Evolutionary conservation across 2,113 vertebrate species (phyloP).

Genomic region (Arvicanthis niloticus): DNA sequence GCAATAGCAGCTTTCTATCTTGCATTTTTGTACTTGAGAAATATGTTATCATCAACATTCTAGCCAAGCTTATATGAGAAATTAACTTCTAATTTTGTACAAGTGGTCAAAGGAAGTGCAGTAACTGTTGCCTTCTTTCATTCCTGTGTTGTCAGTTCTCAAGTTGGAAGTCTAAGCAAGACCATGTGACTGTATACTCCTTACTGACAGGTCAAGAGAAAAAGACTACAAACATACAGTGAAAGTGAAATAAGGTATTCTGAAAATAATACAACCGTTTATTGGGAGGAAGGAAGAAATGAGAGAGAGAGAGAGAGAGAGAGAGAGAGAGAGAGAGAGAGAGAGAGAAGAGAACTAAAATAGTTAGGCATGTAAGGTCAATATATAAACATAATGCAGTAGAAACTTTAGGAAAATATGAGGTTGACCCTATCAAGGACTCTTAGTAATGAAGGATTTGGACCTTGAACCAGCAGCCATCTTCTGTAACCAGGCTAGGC

Average conservation of each 20-base stretch:
- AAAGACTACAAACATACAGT: neutral
- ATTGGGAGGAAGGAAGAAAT: neutral
- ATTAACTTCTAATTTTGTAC: neutral
- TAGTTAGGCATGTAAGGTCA: neutral
- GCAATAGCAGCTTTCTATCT: rapidly evolving
- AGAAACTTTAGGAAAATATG: neutral
- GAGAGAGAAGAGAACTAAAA: neutral
- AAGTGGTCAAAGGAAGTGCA: neutral
- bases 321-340: neutral
- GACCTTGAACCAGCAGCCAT: neutral
- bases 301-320: too few species aligned
- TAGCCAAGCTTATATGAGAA: neutral
- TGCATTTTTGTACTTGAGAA: neutral
- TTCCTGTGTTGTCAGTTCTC: neutral
- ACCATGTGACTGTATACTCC: neutral
- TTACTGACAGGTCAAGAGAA: neutral
- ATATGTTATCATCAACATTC: neutral
- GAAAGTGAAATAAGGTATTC: neutral
- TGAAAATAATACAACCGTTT: neutral
- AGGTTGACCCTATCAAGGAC: neutral
- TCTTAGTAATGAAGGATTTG: neutral
- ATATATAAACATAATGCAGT: neutral
- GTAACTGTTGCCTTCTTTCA: neutral
- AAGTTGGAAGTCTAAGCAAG: neutral
- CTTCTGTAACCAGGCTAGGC: neutral